These are phyloP conservation scores for Helleia helle DNA, from an alignment of 2,888 invertebrate genomes.

Conservation along the genomic window DNA sequence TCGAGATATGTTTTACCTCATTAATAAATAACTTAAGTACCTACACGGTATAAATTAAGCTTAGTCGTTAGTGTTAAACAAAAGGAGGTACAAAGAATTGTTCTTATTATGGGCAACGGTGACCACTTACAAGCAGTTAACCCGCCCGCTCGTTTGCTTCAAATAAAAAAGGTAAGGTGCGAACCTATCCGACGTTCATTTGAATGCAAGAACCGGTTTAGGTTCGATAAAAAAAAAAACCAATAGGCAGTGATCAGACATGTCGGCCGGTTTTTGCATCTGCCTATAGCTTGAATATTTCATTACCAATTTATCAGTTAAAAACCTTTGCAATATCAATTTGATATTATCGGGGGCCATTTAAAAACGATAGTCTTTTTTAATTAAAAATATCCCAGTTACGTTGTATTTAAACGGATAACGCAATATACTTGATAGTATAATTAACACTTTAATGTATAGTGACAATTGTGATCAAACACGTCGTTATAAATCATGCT, in stretches of 20 bases:
- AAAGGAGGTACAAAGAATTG: too few species aligned
- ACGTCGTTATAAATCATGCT: too few species aligned
- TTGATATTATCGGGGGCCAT: slow-evolving; percentile 1
- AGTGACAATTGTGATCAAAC: too few species aligned
- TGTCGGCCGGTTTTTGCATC: slow-evolving; percentile 34
- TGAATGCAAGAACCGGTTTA: slow-evolving; percentile 50
- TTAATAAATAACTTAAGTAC: too few species aligned
- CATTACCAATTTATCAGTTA: slow-evolving; percentile 9
- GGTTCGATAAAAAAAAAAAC: slow-evolving; percentile 33
- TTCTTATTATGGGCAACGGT: slow-evolving; percentile 7
- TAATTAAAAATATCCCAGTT: too few species aligned
- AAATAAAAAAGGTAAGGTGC: slow-evolving; percentile 26
- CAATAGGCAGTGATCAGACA: slow-evolving; percentile 33
- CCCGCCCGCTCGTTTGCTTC: slow-evolving; percentile 5
- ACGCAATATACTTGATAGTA: too few species aligned
- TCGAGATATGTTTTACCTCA: too few species aligned
- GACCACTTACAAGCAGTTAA: slow-evolving; percentile 8
- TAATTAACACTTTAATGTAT: too few species aligned
- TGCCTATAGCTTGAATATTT: slow-evolving; percentile 17
- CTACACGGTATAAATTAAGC: too few species aligned
- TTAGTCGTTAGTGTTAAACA: too few species aligned
- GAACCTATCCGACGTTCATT: slow-evolving; percentile 47
- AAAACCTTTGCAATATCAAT: slow-evolving; percentile 6
- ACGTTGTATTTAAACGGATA: too few species aligned
- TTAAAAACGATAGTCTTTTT: too few species aligned